Evolutionary conservation across 2,888 invertebrate genomes (phyloP), one percentile per base, ranked within the genome.

Genomic region (Girardia tigrina): DNA sequence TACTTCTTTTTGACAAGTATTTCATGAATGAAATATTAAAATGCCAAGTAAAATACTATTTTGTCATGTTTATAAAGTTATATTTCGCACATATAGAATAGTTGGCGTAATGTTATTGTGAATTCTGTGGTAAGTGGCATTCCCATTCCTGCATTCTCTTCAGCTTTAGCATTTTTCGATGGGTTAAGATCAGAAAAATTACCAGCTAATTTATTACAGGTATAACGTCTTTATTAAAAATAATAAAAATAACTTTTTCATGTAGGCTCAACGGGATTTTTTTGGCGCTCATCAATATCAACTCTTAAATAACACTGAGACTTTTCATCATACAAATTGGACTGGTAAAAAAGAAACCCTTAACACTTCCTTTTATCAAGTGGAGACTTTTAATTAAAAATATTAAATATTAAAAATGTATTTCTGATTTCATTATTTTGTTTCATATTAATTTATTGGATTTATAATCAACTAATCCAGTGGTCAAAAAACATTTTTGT

Each of bases 241-340:
- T 28, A 8, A 27, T 27, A 72, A 72, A 28, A 28, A 16, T 56
- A 69, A 16, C 73, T 23, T 28, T 71, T 77, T 75, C 77, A 77
- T 82, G 83, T 72, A 90, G 89, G 94, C 97, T 0, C 95, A 95
- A 84, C 87, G 98, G 42, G 98, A 98, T 84, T 98, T 94, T 84
- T 98, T 98, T 82, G 98, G 98, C 0, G 97, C 98, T 0, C 98
- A 98, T 84, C 98, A 97, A 0, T 98, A 98, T 82, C 95, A 98
- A 86, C 84, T 94, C 75, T 85, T 92, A 75, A 87, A 87, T 1
- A 86, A 90, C 78, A 94, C 94, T 70, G 95, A 94, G 1, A 88
- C 88, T 79, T 95, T 90, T 83, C 88, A 92, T 1, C 98, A 99
- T 85, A 97, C 97, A 78, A 97, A 98, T 86, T 98, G 98, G 98